Percentiles rank a stretch among this genome's conserved stretches.
Conservation (phyloP, 2,113 vertebrate genomes). For the Hydrochoerus hydrochaeris region DNA sequence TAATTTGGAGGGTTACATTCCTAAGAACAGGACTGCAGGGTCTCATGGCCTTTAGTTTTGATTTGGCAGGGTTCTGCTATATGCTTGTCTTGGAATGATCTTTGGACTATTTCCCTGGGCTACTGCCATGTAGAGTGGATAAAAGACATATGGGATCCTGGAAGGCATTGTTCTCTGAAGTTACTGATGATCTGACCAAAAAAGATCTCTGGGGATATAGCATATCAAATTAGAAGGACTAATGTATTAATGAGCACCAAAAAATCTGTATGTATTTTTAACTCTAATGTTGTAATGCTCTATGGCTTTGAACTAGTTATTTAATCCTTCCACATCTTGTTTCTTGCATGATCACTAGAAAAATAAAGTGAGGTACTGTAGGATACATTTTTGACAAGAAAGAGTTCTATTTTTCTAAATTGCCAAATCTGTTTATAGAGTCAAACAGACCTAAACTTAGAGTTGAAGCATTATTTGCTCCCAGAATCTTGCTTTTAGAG, state of each 20-base stretch:
- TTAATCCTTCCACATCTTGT: constrained; percentile 37
- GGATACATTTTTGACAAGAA: constrained; percentile 49
- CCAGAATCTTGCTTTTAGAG: constrained; percentile 34
- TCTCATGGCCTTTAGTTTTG: constrained; percentile 33
- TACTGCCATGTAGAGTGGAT: not conserved
- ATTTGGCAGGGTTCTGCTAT: constrained; percentile 49
- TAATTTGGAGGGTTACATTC: constrained; percentile 33
- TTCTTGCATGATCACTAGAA: constrained; percentile 50
- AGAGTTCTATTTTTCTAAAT: constrained; percentile 45
- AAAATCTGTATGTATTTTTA: constrained; percentile 36
- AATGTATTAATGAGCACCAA: constrained; percentile 36
- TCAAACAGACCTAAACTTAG: constrained; percentile 51
- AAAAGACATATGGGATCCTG: not conserved
- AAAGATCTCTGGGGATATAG: not conserved
- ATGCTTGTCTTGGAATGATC: constrained; percentile 38
- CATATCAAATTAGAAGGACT: constrained; percentile 29
- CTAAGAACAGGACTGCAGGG: constrained; percentile 5
- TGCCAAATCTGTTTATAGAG: constrained; percentile 31
- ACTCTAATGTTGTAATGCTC: constrained; percentile 23
- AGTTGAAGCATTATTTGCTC: constrained; percentile 21
- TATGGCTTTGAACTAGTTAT: constrained; percentile 43
- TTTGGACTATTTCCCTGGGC: not conserved
- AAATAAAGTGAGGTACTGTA: constrained; percentile 37
- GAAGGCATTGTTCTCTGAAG: not conserved
- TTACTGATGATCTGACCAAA: constrained; percentile 6